Base-by-base conservation (phyloP, 2,888 invertebrate species). In the Epistrophe grossulariae region DNA sequence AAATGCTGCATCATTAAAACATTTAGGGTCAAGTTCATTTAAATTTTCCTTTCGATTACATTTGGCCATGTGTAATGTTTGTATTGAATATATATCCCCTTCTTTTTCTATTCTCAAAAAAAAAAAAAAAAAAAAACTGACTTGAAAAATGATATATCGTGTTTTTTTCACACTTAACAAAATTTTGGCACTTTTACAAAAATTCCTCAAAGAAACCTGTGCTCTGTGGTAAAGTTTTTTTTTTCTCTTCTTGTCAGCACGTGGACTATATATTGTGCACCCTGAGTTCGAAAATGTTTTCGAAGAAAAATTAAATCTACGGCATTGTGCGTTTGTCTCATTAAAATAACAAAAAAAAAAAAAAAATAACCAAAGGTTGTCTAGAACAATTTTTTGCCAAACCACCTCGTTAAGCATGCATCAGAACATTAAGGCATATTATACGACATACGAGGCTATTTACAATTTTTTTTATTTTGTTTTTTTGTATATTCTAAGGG, bases 301-400 rank as follows among this genome's bases (percentile, higher is more conserved):
- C 19, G 6, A 13, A 13, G 45, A 81, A 77, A 76, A 57, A 55
- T 55, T 45, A 17, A 35, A 59, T 28, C 62, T 15, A 28, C 71
- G 79, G 71, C 84, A 80, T 84, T 84, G 84, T 84, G 84, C 76
- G 76, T 80, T 80, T 59, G 64, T 76, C 59, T 76, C 31, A 79
- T 64, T 31, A 24, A 57, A 40, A 59, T 3, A 38, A 13, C 43
- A 64, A 52, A 28, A 76, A 76, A 64, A 79, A 68, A 72, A 48
- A 64, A 43, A 38, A 76, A 76, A 74, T 68, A 68, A 72, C 45
- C 28, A 59, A 83, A 84, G 83, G 83, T 79, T 70, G 74, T 79
- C 79, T 74, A 45, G 62, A 66, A 17, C 4, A 50, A 68, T 40
- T 59, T 62, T 40, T 43, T 70, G 83, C 83, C 83, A 84, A 70